Conservation (phyloP, 1,140 invertebrate genomes). For the Aphidius gifuensis region DNA sequence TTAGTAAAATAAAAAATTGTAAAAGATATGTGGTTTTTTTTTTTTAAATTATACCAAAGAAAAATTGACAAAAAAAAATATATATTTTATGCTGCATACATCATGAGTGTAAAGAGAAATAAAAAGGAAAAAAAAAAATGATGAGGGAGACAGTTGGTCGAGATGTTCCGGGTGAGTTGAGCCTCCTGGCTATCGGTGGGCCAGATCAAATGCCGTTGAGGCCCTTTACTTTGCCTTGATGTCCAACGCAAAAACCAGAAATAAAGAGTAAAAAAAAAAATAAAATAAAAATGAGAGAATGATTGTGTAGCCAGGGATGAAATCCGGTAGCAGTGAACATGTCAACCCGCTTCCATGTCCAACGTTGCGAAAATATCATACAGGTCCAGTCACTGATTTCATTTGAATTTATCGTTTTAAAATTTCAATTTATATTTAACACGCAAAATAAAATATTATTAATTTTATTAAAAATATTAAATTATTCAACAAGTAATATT, state of each 20-base stretch:
- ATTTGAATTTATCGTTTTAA: too few relatives aligned
- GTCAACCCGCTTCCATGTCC: conserved; percentile 47
- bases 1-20: too few relatives aligned
- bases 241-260: conserved; percentile 10
- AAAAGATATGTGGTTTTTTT: too few relatives aligned
- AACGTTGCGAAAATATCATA: conserved; percentile 39
- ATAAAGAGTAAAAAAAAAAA: not conserved
- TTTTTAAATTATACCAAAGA: not conserved
- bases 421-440: too few relatives aligned
- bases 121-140: too few relatives aligned
- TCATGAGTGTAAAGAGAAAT: too few relatives aligned
- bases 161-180: conserved; percentile 51
- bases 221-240: conserved; percentile 23
- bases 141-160: conserved; percentile 21
- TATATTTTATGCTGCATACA: too few relatives aligned
- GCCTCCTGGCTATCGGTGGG: conserved; percentile 43
- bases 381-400: too few relatives aligned
- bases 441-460: too few relatives aligned
- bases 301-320: conserved; percentile 49
- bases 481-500: too few relatives aligned
- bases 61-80: not conserved
- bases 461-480: too few relatives aligned
- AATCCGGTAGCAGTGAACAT: conserved; percentile 52
- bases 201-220: conserved; percentile 43
- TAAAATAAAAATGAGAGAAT: conserved; percentile 11